These are phyloP conservation scores for Vulpes vulpes DNA, from an alignment of 2,113 vertebrate genomes.

Conservation along the genomic window DNA sequence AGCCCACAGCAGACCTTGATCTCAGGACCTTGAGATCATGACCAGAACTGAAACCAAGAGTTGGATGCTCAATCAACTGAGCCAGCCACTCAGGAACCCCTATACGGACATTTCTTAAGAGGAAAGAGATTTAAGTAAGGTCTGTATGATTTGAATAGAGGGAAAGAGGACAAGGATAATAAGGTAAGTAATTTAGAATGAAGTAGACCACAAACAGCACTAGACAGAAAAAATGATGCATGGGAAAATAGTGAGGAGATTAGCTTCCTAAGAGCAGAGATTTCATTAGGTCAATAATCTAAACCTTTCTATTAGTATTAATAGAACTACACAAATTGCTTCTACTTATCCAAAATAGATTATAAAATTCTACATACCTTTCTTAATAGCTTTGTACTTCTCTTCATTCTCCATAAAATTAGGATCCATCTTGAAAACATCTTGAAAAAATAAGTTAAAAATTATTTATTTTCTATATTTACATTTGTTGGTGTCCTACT, in stretches of 20 bases:
- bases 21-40: background rate
- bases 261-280: background rate
- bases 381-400: constrained; percentile 97
- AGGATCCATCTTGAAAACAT: constrained; percentile 99
- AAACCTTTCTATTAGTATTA: background rate
- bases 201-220: background rate
- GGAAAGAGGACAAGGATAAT: background rate
- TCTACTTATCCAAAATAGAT: constrained; percentile 10
- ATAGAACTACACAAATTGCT: background rate
- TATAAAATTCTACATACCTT: constrained; percentile 88
- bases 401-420: constrained; percentile 98
- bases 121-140: background rate
- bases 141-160: background rate
- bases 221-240: background rate
- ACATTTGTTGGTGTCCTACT: background rate
- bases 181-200: constrained; percentile 24
- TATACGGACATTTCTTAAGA: constrained; percentile 39
- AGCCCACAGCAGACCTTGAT: background rate
- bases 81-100: background rate
- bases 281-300: background rate
- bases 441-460: constrained; percentile 85
- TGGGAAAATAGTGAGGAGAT: background rate
- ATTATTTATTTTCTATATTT: constrained; percentile 28
- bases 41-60: background rate
- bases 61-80: background rate